phyloP scores from a whole-genome alignment of 2,113 vertebrate species.

The Pygoscelis adeliae region DNA sequence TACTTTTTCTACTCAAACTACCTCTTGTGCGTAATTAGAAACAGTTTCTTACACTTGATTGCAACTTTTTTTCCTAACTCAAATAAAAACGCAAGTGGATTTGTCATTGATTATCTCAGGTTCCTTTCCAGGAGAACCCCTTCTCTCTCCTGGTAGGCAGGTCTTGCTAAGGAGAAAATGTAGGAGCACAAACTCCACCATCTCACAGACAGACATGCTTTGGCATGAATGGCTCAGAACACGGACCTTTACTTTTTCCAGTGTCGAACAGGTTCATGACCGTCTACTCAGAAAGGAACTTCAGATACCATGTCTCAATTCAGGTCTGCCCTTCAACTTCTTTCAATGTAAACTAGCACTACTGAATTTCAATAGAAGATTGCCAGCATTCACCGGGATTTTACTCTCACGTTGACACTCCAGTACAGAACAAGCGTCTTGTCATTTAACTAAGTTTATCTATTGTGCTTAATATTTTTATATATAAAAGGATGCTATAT shows the following conservation, averaged over 20 bases:
- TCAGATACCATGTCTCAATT: background rate
- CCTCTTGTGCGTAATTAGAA: background rate
- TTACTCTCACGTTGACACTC: background rate
- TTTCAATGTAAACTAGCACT: background rate
- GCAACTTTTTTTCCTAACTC: background rate
- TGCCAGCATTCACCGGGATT: background rate
- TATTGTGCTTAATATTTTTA: background rate
- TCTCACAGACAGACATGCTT: background rate
- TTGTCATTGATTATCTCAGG: background rate
- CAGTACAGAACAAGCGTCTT: background rate
- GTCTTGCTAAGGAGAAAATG: background rate
- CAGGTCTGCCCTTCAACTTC: background rate
- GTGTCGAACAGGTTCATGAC: background rate
- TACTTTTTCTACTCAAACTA: background rate
- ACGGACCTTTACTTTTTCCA: background rate
- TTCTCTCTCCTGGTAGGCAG: background rate
- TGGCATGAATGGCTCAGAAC: background rate
- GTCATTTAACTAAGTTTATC: background rate
- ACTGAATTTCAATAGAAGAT: background rate
- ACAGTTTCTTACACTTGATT: background rate
- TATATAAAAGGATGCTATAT: background rate
- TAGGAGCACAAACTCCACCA: background rate
- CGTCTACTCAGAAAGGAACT: background rate
- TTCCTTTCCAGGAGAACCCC: background rate
- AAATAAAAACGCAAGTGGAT: background rate